Evolutionary conservation across 1,140 invertebrate species (phyloP).

Genomic region (Araneus ventricosus): DNA sequence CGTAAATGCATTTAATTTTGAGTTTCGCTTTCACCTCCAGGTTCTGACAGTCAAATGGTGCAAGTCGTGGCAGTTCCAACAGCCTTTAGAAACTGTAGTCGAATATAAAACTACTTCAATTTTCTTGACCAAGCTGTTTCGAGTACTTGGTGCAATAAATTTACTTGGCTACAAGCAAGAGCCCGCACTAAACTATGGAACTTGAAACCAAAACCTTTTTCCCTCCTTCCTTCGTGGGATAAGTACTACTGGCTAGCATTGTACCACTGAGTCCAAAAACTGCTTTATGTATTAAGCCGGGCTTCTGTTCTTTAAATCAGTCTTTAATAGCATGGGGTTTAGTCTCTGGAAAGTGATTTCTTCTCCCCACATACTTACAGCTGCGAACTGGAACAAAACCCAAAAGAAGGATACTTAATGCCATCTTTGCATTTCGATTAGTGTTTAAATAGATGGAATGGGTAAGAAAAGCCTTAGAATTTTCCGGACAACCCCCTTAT

Average conservation of each 20-base stretch:
- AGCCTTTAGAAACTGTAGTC: not conserved
- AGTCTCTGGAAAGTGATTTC: not conserved
- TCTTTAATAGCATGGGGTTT: conserved; percentile 3
- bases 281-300: not conserved
- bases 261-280: not conserved
- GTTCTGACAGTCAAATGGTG: not conserved
- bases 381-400: not conserved
- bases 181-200: not conserved
- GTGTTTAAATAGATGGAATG: not conserved
- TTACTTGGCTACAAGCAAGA: not conserved
- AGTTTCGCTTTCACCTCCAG: not conserved
- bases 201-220: not conserved
- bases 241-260: not conserved
- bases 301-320: not conserved
- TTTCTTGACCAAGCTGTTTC: not conserved
- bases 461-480: not conserved
- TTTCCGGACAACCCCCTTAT: not conserved
- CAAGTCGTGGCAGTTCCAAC: not conserved
- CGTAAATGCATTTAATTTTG: not conserved
- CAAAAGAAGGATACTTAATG: not conserved
- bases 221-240: not conserved
- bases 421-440: conserved; percentile 18
- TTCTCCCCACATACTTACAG: not conserved
- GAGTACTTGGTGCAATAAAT: not conserved
- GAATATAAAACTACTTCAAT: not conserved